phyloP scores from a whole-genome alignment of 92 coral and sea anemone genomes.

The Paragorgia papillata region DNA sequence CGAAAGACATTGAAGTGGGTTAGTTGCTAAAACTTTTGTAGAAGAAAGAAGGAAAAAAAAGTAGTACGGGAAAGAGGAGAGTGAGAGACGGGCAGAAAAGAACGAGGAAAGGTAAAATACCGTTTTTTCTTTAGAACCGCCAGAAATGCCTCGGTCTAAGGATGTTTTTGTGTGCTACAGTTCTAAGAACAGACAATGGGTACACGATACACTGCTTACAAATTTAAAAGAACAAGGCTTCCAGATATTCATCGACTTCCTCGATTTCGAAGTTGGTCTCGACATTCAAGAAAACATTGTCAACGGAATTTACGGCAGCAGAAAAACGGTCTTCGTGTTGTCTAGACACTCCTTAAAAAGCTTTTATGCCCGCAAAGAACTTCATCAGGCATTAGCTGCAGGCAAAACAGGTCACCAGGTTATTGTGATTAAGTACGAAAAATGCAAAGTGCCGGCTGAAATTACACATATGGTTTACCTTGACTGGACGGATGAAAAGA shows the following conservation, averaged over 20 bases:
- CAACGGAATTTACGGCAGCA: conserved; percentile 23
- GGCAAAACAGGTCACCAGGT: conserved; percentile 41
- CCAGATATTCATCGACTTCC: conserved; percentile 17
- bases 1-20: too few species aligned
- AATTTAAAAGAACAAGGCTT: conserved; percentile 18
- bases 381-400: conserved; percentile 28
- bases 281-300: conserved; percentile 18
- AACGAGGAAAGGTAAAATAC: too few species aligned
- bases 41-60: too few species aligned
- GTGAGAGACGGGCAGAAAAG: too few species aligned
- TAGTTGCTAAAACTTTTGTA: too few species aligned
- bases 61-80: too few species aligned
- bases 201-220: not conserved
- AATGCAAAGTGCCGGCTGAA: conserved; percentile 31
- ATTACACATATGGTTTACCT: conserved; percentile 12
- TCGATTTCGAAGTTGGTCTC: conserved; percentile 31
- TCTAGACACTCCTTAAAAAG: conserved; percentile 36
- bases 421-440: conserved; percentile 26
- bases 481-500: conserved; percentile 40
- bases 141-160: conserved; percentile 24
- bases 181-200: conserved; percentile 42
- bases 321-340: conserved; percentile 28
- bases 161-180: conserved; percentile 41
- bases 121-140: conserved; percentile 8
- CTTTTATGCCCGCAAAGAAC: conserved; percentile 30